A percentile compares a stretch with the other conserved stretches of the same genome.
Conservation (phyloP, 2,888 invertebrate genomes). For the Listrodromus nycthemerus region DNA sequence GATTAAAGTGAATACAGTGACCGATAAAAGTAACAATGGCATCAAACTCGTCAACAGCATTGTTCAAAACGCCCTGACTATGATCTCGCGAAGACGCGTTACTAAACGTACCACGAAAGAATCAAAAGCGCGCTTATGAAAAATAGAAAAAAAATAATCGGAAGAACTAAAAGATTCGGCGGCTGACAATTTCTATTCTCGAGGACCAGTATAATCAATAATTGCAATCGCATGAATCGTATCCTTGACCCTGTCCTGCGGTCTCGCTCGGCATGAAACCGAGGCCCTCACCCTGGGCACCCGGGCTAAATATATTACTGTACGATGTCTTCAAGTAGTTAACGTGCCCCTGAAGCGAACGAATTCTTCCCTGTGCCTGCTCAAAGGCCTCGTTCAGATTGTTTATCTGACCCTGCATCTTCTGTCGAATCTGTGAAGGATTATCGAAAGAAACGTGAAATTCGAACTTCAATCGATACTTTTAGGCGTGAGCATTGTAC, state of each 20-base stretch:
- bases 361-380: conserved; percentile 88
- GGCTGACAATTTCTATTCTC: conserved; percentile 56
- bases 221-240: conserved; percentile 81
- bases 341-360: conserved; percentile 88
- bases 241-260: conserved; percentile 72
- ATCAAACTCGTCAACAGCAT: background rate
- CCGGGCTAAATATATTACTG: conserved; percentile 79
- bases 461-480: background rate
- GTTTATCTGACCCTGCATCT: conserved; percentile 89
- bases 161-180: background rate
- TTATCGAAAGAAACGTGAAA: background rate
- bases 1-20: conserved; percentile 64
- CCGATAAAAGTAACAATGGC: conserved; percentile 47
- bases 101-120: conserved; percentile 24
- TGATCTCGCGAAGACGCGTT: background rate
- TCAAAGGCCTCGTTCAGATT: conserved; percentile 89
- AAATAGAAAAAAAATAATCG: background rate
- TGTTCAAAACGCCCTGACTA: background rate
- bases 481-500: conserved; percentile 72
- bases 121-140: background rate
- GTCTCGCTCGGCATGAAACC: conserved; percentile 69
- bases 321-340: conserved; percentile 86
- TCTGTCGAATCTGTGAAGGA: conserved; percentile 87
- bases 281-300: conserved; percentile 73
- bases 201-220: conserved; percentile 68